Base-by-base conservation (phyloP, 2,797 vertebrate species). In the Botia almorhae region DNA sequence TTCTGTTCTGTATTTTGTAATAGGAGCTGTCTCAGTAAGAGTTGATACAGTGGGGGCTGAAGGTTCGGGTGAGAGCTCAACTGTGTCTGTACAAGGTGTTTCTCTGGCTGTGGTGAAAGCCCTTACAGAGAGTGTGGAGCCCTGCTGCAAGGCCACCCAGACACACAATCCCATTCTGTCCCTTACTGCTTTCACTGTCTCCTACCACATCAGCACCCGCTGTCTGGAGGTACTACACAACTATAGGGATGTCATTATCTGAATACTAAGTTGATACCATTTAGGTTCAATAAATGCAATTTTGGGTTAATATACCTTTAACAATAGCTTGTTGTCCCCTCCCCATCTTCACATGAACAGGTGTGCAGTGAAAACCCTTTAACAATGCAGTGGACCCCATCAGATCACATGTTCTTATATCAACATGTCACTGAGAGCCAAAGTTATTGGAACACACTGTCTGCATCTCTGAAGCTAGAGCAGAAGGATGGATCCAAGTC, bases 391-490 rank as follows among this genome's bases (percentile, higher is more conserved):
- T 99, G 98, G 98, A 97, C 95, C 0, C 96, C 97, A 0, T 90
- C 94, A 0, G 95, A 96, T 89, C 97, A 99, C 92, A 99, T 99
- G 96, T 94, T 96, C 83, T 87, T 99, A 48, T 98, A 96, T 88
- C 97, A 99, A 72, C 98, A 99, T 82, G 73, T 91, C 65, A 89
- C 93, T 26, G 95, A 96, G 85, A 96, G 94, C 69, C 80, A 91
- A 78, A 91, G 91, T 67, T 96, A 95, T 87, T 95, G 91, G 43
- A 85, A 82, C 56, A 89, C 93, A 60, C 91, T 99, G 72, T 67
- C 51, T 63, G 74, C 82, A 0, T 88, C 89, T 58, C 60, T 94
- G 0, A 81, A 85, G 73, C 17, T 85, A 73, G 19, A 17, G 16
- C 58, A 70, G 53, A 26, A 81, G 26, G 77, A 56, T 10, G 72